Base-by-base conservation (phyloP, 1,140 invertebrate species). In the Teleogryllus occipitalis region DNA sequence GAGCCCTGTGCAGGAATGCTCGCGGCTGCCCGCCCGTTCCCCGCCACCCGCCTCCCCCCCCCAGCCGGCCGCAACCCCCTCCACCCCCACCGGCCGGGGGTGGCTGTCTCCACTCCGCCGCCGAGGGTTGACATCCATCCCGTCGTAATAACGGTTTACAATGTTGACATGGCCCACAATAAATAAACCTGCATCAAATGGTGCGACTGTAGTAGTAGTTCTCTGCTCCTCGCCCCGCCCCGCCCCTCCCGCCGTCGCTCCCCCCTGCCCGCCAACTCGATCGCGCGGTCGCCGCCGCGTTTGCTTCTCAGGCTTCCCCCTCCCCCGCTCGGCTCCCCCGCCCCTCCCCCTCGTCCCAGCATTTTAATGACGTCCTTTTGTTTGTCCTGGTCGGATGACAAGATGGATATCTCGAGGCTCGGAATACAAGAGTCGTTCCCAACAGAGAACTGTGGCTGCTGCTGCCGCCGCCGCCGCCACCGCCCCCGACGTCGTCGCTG, bases 311-410 rank as follows among this genome's bases (percentile, higher is more conserved):
- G 54, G 54, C 54, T 65, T 65, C 54, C 54, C 54, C 54, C 10
- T 2, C 54, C 54, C 27, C 1, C 27, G 1, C 27, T n/a, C 27
- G 27, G 1, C 7, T 65, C 18, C 54, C 54, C 54, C 2, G 2
- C 10, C 54, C 54, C 10, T 18, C 54, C 10, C 54, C 54, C 54
- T 65, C 54, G 54, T 7, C 54, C 10, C 54, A 65, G 54, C 54
- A 65, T 65, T 2, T 65, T 65, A 3, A 65, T 65, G 54, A 65
- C 54, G 54, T 65, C 54, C 54, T 65, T 65, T 65, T 65, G 54
- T 65, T 65, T 65, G 54, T 65, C 54, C 54, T 65, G 54, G 54
- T 65, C 54, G 54, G 54, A 65, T 65, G 54, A 65, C 54, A 65
- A 65, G 54, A 65, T 65, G 54, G 54, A 65, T 65, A 65, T 65